Percentiles rank a stretch among this genome's conserved stretches.
Evolutionary conservation across 2,888 invertebrate species (phyloP).

Genomic region (Cryptus viduatorius): DNA sequence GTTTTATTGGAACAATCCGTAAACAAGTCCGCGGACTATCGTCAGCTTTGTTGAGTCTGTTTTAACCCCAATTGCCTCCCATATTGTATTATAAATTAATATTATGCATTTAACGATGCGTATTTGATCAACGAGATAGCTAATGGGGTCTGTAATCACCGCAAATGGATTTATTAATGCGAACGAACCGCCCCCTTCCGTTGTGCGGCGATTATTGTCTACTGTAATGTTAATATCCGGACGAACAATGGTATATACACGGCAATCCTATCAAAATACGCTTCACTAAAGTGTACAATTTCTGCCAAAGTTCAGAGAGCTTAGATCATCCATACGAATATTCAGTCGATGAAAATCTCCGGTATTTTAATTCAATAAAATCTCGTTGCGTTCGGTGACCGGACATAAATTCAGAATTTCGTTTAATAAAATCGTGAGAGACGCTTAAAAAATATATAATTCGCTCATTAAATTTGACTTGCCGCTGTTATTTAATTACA

Average conservation of each 20-base stretch:
- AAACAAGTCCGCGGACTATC: background rate
- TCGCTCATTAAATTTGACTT: too few relatives aligned
- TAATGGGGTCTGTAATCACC: conserved; percentile 60
- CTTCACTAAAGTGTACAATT: too few relatives aligned
- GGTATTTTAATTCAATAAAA: too few relatives aligned
- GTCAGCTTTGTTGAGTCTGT: conserved; percentile 39
- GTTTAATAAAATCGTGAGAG: too few relatives aligned
- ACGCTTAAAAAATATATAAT: too few relatives aligned
- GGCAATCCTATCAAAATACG: conserved; percentile 11
- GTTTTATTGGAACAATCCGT: conserved; percentile 5
- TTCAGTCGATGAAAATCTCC: too few relatives aligned
- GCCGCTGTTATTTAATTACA: too few relatives aligned
- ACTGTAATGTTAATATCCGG: conserved; percentile 13
- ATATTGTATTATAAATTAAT: conserved; percentile 57
- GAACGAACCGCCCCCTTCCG: conserved; percentile 23
- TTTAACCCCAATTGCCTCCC: background rate
- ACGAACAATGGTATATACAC: background rate
- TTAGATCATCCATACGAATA: background rate
- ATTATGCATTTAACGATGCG: conserved; percentile 55
- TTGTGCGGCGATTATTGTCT: background rate
- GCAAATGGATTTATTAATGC: conserved; percentile 59
- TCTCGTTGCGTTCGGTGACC: too few relatives aligned
- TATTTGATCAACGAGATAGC: conserved; percentile 44
- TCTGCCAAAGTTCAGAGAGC: background rate
- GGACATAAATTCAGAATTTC: too few relatives aligned